phyloP scores from a whole-genome alignment of 2,797 vertebrate species.

The Chelmon rostratus region DNA sequence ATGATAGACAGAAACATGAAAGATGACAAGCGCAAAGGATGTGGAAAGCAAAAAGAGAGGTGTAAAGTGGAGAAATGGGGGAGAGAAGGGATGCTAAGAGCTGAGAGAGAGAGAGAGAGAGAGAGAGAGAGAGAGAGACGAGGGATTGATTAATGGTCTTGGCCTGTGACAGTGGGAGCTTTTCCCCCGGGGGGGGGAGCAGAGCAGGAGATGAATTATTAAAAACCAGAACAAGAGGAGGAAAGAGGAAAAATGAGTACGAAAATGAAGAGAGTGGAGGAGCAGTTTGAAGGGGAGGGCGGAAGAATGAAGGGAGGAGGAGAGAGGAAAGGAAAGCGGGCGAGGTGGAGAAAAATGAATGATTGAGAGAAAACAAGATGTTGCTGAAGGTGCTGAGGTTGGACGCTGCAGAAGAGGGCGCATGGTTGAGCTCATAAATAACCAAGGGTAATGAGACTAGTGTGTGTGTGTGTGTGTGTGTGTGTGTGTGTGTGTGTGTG shows the following conservation, averaged over 20 bases:
- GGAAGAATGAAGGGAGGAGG: slow-evolving; percentile 4
- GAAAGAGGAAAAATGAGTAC: slow-evolving; percentile 49
- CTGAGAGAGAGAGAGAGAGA: slow-evolving; percentile 43
- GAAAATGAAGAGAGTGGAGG: slow-evolving; percentile 40
- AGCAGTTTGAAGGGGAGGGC: slow-evolving; percentile 9
- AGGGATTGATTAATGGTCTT: slow-evolving; percentile 88
- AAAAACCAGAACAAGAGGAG: slow-evolving; percentile 76
- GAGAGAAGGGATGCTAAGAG: slow-evolving; percentile 41
- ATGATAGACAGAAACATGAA: slow-evolving; percentile 58
- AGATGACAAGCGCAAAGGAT: slow-evolving; percentile 37
- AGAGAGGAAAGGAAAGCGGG: not conserved
- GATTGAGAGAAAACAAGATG: slow-evolving; percentile 64
- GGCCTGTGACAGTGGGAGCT: slow-evolving; percentile 86
- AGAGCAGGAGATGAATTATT: slow-evolving; percentile 81
- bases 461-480: slow-evolving; percentile 38
- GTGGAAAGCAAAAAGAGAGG: slow-evolving; percentile 40
- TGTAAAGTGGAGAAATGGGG: slow-evolving; percentile 22
- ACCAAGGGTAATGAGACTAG: slow-evolving; percentile 78
- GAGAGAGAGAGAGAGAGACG: slow-evolving; percentile 67
- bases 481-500: slow-evolving; percentile 14
- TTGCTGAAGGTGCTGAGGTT: slow-evolving; percentile 72
- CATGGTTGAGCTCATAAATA: slow-evolving; percentile 81
- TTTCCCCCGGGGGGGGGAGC: slow-evolving; percentile 80
- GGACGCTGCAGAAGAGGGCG: slow-evolving; percentile 57
- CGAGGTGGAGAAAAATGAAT: slow-evolving; percentile 33